Evolutionary conservation across 2,113 vertebrate genomes (phyloP).

Genomic region (Cairina moschata): DNA sequence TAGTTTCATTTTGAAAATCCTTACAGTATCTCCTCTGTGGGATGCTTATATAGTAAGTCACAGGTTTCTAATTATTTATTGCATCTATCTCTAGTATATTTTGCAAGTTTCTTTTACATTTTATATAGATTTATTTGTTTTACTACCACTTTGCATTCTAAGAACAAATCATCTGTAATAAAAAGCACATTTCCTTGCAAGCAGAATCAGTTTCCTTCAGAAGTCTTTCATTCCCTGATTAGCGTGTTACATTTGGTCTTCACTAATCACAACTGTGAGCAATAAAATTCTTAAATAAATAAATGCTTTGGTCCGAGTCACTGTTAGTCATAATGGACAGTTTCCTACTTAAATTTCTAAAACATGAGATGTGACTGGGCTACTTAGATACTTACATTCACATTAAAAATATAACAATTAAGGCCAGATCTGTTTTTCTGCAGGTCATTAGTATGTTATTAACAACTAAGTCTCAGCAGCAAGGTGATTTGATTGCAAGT

Average conservation of each 20-base stretch:
- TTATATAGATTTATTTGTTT: conserved; percentile 39
- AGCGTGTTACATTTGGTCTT: conserved; percentile 44
- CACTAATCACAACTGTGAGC: conserved; percentile 54
- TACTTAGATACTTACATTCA: background rate
- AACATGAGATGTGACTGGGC: conserved; percentile 12
- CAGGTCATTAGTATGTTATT: conserved; percentile 43
- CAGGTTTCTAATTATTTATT: conserved; percentile 37
- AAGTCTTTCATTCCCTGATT: conserved; percentile 42
- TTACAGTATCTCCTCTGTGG: background rate
- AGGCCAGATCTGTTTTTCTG: conserved; percentile 14
- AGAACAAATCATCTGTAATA: conserved; percentile 47
- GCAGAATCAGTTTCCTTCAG: conserved; percentile 53
- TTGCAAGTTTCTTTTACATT: conserved; percentile 11
- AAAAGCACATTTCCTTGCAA: conserved; percentile 49
- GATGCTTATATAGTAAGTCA: background rate
- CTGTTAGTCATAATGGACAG: background rate
- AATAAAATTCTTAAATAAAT: conserved; percentile 62
- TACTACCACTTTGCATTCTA: conserved; percentile 40
- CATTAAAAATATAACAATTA: conserved; percentile 22
- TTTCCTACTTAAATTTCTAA: conserved; percentile 30
- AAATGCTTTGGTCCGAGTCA: conserved; percentile 43
- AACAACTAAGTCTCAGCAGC: conserved; percentile 25
- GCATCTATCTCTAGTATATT: background rate
- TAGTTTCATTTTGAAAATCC: background rate
- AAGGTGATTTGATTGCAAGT: conserved; percentile 21